A percentile compares a stretch with the other conserved stretches of the same genome.
Conservation (phyloP, 2,797 vertebrate species). For the Halcyon badia region DNA sequence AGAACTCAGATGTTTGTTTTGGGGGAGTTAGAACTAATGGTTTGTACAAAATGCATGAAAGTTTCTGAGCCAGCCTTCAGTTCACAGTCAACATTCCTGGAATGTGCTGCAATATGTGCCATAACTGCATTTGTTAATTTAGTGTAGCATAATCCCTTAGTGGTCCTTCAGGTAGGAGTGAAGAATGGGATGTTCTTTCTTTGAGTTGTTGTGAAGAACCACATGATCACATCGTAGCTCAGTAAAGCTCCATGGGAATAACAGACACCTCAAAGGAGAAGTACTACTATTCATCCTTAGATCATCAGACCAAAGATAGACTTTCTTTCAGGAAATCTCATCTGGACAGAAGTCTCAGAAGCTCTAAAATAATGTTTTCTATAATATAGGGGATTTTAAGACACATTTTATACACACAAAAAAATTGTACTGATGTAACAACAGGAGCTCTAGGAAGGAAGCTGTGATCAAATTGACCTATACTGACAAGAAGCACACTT, state of each 20-base stretch:
- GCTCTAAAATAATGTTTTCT: not conserved
- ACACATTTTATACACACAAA: not conserved
- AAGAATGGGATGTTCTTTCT: not conserved
- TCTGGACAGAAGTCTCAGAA: not conserved
- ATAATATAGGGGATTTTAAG: not conserved
- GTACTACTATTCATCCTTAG: not conserved
- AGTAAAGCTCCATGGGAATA: not conserved
- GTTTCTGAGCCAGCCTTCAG: not conserved
- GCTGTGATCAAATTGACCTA: not conserved
- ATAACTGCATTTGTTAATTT: not conserved
- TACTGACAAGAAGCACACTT: not conserved
- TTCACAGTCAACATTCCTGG: not conserved
- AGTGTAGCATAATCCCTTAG: not conserved
- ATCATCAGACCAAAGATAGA: not conserved
- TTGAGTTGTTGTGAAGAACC: not conserved
- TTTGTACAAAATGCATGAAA: not conserved
- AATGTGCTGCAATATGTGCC: not conserved
- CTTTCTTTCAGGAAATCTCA: slow-evolving; percentile 1
- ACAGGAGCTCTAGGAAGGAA: not conserved
- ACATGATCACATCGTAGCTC: not conserved
- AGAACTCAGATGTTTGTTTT: not conserved
- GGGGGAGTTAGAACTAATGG: not conserved
- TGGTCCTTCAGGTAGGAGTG: not conserved
- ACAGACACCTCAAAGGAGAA: not conserved
- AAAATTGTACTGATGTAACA: not conserved